A percentile compares a stretch with the other conserved stretches of the same genome.
These are phyloP conservation scores for Plutella xylostella DNA, from an alignment of 2,888 invertebrate genomes.

Conservation along the genomic window DNA sequence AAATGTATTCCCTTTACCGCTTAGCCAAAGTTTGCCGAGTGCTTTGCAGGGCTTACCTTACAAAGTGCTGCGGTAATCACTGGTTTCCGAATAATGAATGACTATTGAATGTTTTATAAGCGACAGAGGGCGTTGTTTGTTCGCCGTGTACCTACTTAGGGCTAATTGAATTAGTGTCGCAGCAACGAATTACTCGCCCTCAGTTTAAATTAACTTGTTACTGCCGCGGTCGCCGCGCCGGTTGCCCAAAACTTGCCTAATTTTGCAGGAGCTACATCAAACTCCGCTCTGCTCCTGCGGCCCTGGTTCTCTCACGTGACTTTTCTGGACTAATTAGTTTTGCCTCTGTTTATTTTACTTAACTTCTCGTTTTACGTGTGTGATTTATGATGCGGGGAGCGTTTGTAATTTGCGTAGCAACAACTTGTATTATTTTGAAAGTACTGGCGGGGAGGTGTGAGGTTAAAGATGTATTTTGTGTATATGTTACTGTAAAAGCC, in stretches of 20 bases:
- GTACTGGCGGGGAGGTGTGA: no score
- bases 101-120: no score
- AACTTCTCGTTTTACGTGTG: conserved; percentile 5
- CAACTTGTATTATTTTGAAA: no score
- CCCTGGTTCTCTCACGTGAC: conserved; percentile 9
- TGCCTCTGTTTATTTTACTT: conserved; percentile 12
- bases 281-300: conserved; percentile 10
- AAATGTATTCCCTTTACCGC: no score
- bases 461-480: no score
- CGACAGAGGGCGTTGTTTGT: conserved; percentile 7
- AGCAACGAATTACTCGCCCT: conserved; percentile 13
- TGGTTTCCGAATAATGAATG: no score
- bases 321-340: conserved; percentile 14
- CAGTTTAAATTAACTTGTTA: conserved; percentile 16
- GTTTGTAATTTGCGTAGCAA: conserved; percentile 4
- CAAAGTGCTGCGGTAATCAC: no score
- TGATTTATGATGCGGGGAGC: conserved; percentile 6
- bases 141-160: conserved; percentile 9
- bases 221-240: conserved; percentile 8
- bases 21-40: no score
- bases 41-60: no score
- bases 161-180: conserved; percentile 15
- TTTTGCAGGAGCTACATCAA: conserved; percentile 15
- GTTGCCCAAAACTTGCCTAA: conserved; percentile 14
- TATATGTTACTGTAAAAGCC: no score